A percentile compares a stretch with the other conserved stretches of the same genome.
phyloP scores from a whole-genome alignment of 2,797 vertebrate genomes.

The Synanceia verrucosa region DNA sequence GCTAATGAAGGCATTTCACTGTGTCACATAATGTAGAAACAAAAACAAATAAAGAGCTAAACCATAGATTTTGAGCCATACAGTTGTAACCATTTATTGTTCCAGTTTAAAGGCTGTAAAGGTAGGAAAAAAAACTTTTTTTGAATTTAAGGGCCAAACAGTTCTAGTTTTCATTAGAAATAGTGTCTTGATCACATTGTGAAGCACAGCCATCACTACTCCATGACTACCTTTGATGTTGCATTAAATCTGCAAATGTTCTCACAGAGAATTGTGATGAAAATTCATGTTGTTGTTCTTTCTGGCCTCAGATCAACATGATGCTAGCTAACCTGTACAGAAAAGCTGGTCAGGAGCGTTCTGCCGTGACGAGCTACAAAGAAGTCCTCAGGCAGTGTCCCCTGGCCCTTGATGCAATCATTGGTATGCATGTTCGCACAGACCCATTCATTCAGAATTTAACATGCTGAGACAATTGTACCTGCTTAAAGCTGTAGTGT shows the following conservation, averaged over 20 bases:
- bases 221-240: too few species aligned
- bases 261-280: background rate
- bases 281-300: background rate
- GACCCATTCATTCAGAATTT: background rate
- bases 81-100: background rate
- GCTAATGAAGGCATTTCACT: background rate
- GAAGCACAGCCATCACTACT: background rate
- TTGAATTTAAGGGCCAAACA: background rate
- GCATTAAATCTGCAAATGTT: background rate
- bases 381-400: conserved; percentile 98
- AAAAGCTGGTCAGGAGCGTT: conserved; percentile 97
- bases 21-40: background rate
- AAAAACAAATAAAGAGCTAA: background rate
- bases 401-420: conserved; percentile 94
- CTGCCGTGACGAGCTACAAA: conserved; percentile 98
- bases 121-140: too few species aligned
- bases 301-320: conserved; percentile 94
- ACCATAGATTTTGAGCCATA: background rate
- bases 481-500: background rate
- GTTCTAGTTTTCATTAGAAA: background rate
- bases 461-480: background rate
- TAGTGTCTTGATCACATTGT: background rate
- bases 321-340: conserved; percentile 98
- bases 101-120: background rate
- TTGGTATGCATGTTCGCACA: conserved; percentile 80